These are phyloP conservation scores for Sesamia inferens DNA, from an alignment of 2,888 invertebrate species.

Conservation along the genomic window DNA sequence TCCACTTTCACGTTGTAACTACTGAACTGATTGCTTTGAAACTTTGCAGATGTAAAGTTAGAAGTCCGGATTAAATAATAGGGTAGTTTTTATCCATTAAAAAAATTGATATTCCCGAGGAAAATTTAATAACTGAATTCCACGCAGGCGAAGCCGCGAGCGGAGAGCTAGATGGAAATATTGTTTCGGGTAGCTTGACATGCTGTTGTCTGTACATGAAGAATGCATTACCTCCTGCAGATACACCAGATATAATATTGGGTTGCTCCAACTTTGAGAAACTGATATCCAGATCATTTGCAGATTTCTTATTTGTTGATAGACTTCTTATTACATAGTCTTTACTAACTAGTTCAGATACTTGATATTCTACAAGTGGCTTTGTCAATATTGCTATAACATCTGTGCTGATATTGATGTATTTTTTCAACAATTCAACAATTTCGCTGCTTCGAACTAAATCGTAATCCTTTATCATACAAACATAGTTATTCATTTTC, in stretches of 20 bases:
- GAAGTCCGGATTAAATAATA: no score
- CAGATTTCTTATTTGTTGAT: constrained; percentile 66
- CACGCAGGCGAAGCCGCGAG: no score
- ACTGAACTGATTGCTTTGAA: no score
- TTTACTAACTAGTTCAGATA: constrained; percentile 63
- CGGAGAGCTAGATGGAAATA: no score
- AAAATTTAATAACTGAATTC: no score
- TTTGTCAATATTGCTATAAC: constrained; percentile 80
- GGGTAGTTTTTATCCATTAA: no score
- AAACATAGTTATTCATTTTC: constrained; percentile 74
- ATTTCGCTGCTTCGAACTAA: constrained; percentile 82
- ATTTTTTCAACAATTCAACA: constrained; percentile 76
- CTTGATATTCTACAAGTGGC: constrained; percentile 82
- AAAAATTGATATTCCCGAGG: no score
- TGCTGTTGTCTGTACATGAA: background rate
- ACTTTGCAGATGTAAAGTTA: no score
- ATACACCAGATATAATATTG: constrained; percentile 85
- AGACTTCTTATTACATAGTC: constrained; percentile 78
- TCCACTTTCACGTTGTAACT: no score
- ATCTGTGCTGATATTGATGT: constrained; percentile 73
- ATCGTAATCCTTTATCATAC: constrained; percentile 80
- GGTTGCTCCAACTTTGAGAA: constrained; percentile 85
- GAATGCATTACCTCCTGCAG: constrained; percentile 83
- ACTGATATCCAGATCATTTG: constrained; percentile 58
- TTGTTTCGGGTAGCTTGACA: background rate